phyloP scores from a whole-genome alignment of 2,797 vertebrate species.

The Halcyon badia region DNA sequence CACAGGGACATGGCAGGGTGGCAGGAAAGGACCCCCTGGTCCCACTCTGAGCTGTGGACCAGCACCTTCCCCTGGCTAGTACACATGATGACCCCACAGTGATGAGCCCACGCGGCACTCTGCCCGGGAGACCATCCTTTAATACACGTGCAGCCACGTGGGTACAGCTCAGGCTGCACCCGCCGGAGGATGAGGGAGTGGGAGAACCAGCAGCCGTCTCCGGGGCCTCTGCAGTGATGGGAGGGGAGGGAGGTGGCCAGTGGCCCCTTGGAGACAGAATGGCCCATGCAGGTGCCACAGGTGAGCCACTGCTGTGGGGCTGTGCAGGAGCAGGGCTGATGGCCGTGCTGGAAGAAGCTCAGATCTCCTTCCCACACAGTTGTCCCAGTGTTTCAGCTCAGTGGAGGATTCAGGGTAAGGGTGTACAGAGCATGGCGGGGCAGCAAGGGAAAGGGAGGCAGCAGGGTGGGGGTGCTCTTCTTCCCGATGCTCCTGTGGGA shows the following conservation, averaged over 20 bases:
- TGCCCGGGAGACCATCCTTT: conserved; percentile 5
- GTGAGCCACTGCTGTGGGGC: accelerated
- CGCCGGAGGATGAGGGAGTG: accelerated
- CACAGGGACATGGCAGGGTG: neutral
- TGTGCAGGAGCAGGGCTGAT: neutral
- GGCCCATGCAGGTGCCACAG: accelerated
- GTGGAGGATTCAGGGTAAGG: neutral
- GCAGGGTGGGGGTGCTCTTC: neutral
- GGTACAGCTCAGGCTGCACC: neutral
- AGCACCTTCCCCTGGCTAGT: neutral
- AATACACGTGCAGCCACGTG: neutral
- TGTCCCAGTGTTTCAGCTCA: neutral
- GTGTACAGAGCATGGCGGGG: neutral
- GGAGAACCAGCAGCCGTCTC: neutral
- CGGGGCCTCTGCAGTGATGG: neutral
- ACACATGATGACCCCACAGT: neutral
- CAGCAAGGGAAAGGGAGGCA: neutral
- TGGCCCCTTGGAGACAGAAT: neutral
- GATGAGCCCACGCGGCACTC: accelerated
- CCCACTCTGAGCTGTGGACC: accelerated
- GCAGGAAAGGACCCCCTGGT: neutral
- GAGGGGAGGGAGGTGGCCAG: neutral
- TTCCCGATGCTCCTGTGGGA: neutral
- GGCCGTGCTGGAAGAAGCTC: neutral
- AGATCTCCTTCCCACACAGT: neutral